Evolutionary conservation across 2,113 vertebrate species (phyloP).

Genomic region (Cynocephalus volans): DNA sequence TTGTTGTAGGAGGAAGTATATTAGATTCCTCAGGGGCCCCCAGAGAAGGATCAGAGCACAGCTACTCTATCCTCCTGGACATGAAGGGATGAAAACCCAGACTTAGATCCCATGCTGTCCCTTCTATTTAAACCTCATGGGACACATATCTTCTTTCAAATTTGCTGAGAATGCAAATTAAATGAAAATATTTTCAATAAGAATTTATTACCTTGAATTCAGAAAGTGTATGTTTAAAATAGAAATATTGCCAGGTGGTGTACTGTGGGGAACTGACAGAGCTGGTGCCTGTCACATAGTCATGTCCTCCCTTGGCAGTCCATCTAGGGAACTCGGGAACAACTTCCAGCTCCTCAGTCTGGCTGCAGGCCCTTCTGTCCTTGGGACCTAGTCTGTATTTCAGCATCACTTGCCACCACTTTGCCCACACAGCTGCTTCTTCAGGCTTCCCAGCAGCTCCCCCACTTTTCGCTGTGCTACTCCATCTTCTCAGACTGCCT

Average conservation of each 20-base stretch:
- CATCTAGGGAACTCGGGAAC: not conserved
- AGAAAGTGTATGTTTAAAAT: not conserved
- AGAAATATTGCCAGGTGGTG: not conserved
- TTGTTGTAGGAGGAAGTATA: fast-evolving
- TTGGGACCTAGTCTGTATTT: not conserved
- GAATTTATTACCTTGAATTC: not conserved
- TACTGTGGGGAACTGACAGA: not conserved
- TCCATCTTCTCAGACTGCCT: not conserved
- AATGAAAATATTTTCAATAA: not conserved
- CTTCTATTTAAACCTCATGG: not conserved
- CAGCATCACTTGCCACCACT: not conserved
- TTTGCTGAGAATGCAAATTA: not conserved
- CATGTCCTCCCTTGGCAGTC: not conserved
- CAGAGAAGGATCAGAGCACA: not conserved
- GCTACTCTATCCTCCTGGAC: not conserved
- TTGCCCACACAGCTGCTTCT: not conserved
- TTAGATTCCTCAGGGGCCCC: not conserved
- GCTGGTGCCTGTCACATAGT: not conserved
- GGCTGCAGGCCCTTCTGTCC: not conserved
- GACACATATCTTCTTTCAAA: not conserved
- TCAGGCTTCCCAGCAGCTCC: not conserved
- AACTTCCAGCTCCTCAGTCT: not conserved
- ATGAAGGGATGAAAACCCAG: not conserved
- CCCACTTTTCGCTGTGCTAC: fast-evolving
- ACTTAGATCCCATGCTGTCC: not conserved